Conservation (phyloP, 2,113 vertebrate genomes). For the Baryphthengus martii region DNA sequence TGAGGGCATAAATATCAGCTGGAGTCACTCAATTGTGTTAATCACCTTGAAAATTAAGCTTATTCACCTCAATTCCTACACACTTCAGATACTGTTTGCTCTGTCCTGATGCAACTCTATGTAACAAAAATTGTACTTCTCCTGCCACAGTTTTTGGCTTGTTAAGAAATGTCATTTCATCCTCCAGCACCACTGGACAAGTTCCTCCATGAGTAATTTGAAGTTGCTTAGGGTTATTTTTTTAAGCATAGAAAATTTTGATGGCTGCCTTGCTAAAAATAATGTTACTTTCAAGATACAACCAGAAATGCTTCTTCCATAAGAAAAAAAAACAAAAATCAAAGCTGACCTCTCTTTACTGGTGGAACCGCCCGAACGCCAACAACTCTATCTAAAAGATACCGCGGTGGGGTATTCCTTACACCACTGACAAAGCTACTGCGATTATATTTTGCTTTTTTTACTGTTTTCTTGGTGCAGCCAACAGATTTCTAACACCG, state of each 20-base stretch:
- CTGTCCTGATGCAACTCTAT: too few relatives aligned
- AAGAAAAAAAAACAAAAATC: background rate
- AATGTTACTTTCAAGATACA: background rate
- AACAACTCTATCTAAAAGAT: fast-evolving
- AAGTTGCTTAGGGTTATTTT: too few relatives aligned
- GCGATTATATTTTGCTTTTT: background rate
- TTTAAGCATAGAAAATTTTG: background rate
- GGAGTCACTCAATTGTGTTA: background rate
- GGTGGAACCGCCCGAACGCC: background rate
- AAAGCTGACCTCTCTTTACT: background rate
- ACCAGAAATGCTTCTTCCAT: background rate
- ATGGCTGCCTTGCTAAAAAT: background rate
- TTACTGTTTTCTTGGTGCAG: fast-evolving
- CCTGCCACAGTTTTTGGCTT: background rate
- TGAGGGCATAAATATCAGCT: background rate
- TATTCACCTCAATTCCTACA: background rate
- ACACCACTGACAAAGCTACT: fast-evolving
- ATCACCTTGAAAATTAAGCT: background rate
- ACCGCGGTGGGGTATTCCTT: fast-evolving
- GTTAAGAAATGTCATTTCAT: background rate
- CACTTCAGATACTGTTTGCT: fast-evolving
- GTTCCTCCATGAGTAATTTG: background rate
- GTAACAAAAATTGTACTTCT: too few relatives aligned
- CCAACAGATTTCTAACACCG: fast-evolving
- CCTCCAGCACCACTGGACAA: background rate